These are phyloP conservation scores for Bruchidius siliquastri DNA, from an alignment of 2,888 invertebrate species.

Conservation along the genomic window DNA sequence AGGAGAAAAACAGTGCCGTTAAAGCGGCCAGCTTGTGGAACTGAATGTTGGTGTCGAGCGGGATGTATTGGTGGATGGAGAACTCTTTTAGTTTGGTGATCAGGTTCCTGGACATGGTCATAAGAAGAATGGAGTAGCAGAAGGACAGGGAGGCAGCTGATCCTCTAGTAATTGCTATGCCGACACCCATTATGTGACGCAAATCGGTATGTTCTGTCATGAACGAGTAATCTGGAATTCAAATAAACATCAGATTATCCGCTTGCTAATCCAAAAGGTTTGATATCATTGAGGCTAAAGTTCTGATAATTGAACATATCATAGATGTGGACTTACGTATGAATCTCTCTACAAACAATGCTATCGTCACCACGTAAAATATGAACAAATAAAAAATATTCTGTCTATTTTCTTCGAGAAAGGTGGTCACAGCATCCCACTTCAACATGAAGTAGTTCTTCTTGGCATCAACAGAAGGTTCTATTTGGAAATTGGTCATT, in stretches of 20 bases:
- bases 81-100: slow-evolving; percentile 91
- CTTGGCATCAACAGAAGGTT: slow-evolving; percentile 67
- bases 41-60: slow-evolving; percentile 90
- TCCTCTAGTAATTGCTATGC: slow-evolving; percentile 91
- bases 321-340: slow-evolving; percentile 62
- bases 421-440: slow-evolving; percentile 85
- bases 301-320: neutral
- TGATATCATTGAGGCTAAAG: no score
- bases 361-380: slow-evolving; percentile 91
- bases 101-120: slow-evolving; percentile 91
- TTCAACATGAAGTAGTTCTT: slow-evolving; percentile 70
- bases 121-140: slow-evolving; percentile 83
- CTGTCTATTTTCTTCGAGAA: slow-evolving; percentile 91
- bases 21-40: slow-evolving; percentile 97
- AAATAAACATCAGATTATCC: no score
- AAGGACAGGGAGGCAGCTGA: slow-evolving; percentile 93
- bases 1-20: slow-evolving; percentile 88
- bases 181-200: slow-evolving; percentile 94
- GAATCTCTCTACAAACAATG: slow-evolving; percentile 90
- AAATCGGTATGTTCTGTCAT: slow-evolving; percentile 95
- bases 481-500: slow-evolving; percentile 92
- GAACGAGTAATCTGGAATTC: slow-evolving; percentile 77
- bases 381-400: slow-evolving; percentile 93
- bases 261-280: no score
- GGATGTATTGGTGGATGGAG: slow-evolving; percentile 89